These are phyloP conservation scores for Oncorhynchus kisutch DNA, from an alignment of 2,113 vertebrate genomes.

Conservation along the genomic window DNA sequence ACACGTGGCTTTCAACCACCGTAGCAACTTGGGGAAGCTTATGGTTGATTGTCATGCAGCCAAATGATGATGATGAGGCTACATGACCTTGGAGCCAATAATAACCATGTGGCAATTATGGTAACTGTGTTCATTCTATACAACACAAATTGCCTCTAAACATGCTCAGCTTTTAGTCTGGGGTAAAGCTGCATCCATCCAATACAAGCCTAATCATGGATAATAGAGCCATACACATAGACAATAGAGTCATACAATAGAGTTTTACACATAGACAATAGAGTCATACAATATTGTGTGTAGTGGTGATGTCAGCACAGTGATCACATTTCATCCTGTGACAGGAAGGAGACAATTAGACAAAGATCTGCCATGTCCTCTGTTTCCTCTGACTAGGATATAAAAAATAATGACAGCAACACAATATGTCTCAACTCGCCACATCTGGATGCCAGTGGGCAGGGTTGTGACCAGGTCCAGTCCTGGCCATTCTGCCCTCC, in stretches of 20 bases:
- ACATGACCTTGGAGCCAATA: too few species aligned
- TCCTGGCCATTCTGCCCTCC: too few species aligned
- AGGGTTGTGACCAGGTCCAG: neutral
- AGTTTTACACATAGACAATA: neutral
- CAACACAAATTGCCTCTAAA: neutral
- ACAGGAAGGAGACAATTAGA: neutral
- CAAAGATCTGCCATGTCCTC: neutral
- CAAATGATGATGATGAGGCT: too few species aligned
- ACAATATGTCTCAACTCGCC: neutral
- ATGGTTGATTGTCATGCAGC: too few species aligned
- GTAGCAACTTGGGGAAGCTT: too few species aligned
- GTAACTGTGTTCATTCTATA: conserved; percentile 17
- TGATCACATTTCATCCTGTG: neutral
- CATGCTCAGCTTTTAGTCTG: neutral
- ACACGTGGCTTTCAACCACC: too few species aligned
- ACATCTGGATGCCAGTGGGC: neutral
- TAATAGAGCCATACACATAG: neutral
- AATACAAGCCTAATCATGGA: neutral
- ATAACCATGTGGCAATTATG: conserved; percentile 5
- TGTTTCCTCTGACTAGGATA: neutral
- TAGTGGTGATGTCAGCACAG: neutral
- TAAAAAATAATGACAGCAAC: neutral
- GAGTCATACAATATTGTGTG: neutral
- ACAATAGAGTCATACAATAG: neutral
- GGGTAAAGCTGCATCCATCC: neutral